Evolutionary conservation across 1,140 invertebrate species (phyloP).

Genomic region (Elymnias hypermnestra): DNA sequence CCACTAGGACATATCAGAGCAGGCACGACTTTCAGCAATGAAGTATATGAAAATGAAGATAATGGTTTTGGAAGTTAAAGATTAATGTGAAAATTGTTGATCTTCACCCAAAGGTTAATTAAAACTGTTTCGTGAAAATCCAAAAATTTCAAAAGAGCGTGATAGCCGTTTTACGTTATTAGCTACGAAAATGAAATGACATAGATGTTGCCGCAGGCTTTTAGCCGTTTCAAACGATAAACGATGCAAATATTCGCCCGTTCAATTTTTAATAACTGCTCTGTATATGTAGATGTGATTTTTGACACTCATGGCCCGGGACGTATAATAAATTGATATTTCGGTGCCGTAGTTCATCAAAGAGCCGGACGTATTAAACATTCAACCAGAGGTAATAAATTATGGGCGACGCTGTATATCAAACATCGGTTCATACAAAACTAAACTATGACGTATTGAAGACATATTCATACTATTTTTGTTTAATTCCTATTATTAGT

Average conservation of each 20-base stretch:
- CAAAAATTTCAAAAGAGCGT: background rate
- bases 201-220: conserved; percentile 2
- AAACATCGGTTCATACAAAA: too few relatives aligned
- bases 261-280: conserved; percentile 4
- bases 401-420: background rate
- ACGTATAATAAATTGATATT: conserved; percentile 6
- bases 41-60: too few relatives aligned
- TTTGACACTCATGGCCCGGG: background rate
- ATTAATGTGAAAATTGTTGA: too few relatives aligned
- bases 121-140: background rate
- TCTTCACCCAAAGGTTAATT: background rate
- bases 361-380: background rate
- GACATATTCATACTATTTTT: too few relatives aligned
- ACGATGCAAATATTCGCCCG: conserved; percentile 3
- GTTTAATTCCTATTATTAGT: too few relatives aligned
- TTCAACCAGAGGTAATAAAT: background rate
- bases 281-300: conserved; percentile 6
- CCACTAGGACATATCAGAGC: too few relatives aligned
- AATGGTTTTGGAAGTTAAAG: too few relatives aligned
- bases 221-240: conserved; percentile 5
- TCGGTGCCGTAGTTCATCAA: conserved; percentile 1
- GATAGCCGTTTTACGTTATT: conserved; percentile 3
- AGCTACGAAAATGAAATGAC: conserved; percentile 3
- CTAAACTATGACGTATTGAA: too few relatives aligned
- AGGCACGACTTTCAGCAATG: too few relatives aligned